A percentile compares a stretch with the other conserved stretches of the same genome.
Evolutionary conservation across 2,888 invertebrate species (phyloP).

Genomic region (Epistrophe grossulariae): DNA sequence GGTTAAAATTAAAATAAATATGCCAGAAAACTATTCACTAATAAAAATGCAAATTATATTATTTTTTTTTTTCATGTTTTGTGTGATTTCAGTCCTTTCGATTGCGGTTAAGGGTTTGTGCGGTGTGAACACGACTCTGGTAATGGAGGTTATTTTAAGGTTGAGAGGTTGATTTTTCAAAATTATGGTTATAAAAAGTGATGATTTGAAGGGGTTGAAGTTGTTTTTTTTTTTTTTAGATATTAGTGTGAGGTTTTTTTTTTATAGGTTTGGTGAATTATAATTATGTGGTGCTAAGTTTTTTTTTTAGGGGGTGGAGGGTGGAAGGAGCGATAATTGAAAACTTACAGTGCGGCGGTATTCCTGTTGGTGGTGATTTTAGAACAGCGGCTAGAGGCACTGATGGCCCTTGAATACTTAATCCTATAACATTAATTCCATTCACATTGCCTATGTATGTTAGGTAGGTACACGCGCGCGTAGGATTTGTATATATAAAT

Average conservation of each 20-base stretch:
- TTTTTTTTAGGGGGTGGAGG: not conserved
- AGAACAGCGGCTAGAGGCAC: constrained; percentile 83
- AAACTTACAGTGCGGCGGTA: constrained; percentile 77
- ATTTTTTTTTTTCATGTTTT: not conserved
- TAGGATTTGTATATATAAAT: constrained; percentile 45
- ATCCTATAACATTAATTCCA: constrained; percentile 89
- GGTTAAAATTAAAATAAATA: constrained; percentile 50
- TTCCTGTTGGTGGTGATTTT: constrained; percentile 79
- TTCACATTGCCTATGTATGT: constrained; percentile 87
- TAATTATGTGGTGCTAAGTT: constrained; percentile 30
- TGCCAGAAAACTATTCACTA: constrained; percentile 48
- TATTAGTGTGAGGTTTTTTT: constrained; percentile 30
- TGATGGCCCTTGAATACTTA: constrained; percentile 85
- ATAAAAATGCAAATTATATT: constrained; percentile 65
- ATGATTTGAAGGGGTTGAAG: constrained; percentile 72
- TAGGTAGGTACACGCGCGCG: constrained; percentile 51
- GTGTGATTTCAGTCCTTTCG: constrained; percentile 54
- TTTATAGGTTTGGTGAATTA: constrained; percentile 62
- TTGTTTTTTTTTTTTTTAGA: not conserved
- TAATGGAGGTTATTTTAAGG: constrained; percentile 53
- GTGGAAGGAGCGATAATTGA: constrained; percentile 36
- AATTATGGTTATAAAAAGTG: constrained; percentile 42
- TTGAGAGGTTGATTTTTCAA: constrained; percentile 18
- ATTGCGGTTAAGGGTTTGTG: constrained; percentile 50
- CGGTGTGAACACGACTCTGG: constrained; percentile 47